Conservation (phyloP, 2,113 vertebrate genomes). For the Fregetta grallaria region DNA sequence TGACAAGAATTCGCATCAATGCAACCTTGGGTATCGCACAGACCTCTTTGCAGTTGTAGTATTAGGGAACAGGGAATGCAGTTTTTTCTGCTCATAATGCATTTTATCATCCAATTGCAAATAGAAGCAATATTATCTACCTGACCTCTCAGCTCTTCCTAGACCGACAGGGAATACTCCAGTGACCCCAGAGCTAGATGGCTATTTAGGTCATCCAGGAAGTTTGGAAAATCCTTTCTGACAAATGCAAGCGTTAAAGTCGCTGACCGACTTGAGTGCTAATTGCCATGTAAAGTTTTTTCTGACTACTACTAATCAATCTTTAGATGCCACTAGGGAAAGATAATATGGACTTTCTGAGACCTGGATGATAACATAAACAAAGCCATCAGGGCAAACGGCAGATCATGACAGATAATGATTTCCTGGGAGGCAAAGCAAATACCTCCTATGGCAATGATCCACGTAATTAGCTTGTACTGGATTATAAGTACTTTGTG, state of each 20-base stretch:
- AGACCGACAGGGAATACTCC: not conserved
- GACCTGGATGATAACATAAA: not conserved
- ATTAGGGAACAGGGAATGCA: not conserved
- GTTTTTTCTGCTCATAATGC: not conserved
- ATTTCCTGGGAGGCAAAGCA: conserved; percentile 32
- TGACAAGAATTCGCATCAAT: not conserved
- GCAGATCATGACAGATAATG: conserved; percentile 2
- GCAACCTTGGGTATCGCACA: not conserved
- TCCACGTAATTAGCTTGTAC: not conserved
- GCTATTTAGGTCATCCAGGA: not conserved
- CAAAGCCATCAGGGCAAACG: conserved; percentile 1
- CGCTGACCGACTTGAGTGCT: not conserved
- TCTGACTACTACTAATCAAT: not conserved
- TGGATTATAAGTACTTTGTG: not conserved
- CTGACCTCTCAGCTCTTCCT: not conserved
- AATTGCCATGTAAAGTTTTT: not conserved
- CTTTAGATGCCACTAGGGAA: not conserved
- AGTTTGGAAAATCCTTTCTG: not conserved
- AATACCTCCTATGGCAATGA: not conserved
- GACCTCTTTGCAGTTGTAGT: not conserved
- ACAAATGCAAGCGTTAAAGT: not conserved
- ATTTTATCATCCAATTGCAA: not conserved
- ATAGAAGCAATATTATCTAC: not conserved
- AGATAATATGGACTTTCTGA: not conserved
- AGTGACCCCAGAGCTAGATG: not conserved